Evolutionary conservation across 2,888 invertebrate genomes (phyloP), one percentile per base, ranked within the genome.

Genomic region (Carabus problematicus): DNA sequence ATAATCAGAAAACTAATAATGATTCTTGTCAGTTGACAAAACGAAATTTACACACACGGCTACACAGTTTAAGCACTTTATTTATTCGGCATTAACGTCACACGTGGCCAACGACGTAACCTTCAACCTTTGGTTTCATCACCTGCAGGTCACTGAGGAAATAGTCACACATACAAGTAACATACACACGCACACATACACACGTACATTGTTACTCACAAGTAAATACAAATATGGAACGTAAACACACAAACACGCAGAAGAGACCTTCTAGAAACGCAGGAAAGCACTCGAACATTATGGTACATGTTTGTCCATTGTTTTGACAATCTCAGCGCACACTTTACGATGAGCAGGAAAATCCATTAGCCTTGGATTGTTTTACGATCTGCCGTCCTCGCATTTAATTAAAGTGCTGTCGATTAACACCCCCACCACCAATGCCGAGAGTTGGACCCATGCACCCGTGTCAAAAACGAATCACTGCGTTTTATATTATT

Each of bases 321-420:
- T 74, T 75, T 74, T 73, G 72, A 72, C 72, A 72, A 74, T 73
- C 72, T 72, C 60, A 72, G 71, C n/a, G n/a, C 71, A 71, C 72
- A 69, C 71, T 74, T 74, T 73, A 73, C 72, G 72, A 70, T 70
- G 72, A 73, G 71, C 71, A 73, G 72, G 72, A 72, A 74, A 75
- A 68, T 72, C 66, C 70, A 69, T 69, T 69, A 69, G 69, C 69
- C 69, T 69, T 69, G 62, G 62, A 69, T 61, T 62, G 69, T 62
- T 67, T 52, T 67, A 60, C 59, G 67, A 67, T 67, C 42, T 9
- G 16, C 18, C 11, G 52, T 52, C 61, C 61, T 61, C 49, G 61
- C 61, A 64, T 64, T 64, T 64, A 42, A 64, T 64, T 64, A 64
- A 64, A 52, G n/a, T 52, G 19, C 19, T 52, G 16, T 52, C 19